A percentile compares a stretch with the other conserved stretches of the same genome.
Evolutionary conservation across 2,888 invertebrate genomes (phyloP).

Genomic region (Malthinus seriepunctatus): DNA sequence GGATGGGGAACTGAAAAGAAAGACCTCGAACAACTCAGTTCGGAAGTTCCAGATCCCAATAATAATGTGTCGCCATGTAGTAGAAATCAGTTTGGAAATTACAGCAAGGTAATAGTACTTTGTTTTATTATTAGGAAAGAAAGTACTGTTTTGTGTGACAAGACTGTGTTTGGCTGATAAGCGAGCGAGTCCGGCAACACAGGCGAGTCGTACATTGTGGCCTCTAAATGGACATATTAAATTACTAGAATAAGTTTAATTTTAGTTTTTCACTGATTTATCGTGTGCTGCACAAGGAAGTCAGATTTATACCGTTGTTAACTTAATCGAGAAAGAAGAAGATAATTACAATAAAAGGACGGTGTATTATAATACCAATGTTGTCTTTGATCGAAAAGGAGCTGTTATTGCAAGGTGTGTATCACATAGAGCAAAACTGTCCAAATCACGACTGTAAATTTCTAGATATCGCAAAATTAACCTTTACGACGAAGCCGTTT

Average conservation of each 20-base stretch:
- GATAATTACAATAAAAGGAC: slow-evolving; percentile 50
- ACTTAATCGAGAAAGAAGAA: slow-evolving; percentile 66
- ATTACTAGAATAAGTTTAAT: no score
- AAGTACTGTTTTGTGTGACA: no score
- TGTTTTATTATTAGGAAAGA: no score
- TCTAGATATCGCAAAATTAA: slow-evolving; percentile 50
- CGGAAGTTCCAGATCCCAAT: slow-evolving; percentile 25
- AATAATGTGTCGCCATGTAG: slow-evolving; percentile 25
- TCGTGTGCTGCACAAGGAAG: slow-evolving; percentile 64
- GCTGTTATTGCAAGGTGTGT: slow-evolving; percentile 68
- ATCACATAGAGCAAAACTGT: no score
- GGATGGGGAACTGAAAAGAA: slow-evolving; percentile 7
- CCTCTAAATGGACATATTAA: no score
- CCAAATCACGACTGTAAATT: no score
- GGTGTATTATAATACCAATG: slow-evolving; percentile 73
- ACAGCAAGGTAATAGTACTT: slow-evolving; percentile 13
- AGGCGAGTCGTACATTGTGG: no score
- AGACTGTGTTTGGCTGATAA: no score
- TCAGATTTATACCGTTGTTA: slow-evolving; percentile 71
- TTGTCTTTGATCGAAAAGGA: slow-evolving; percentile 75
- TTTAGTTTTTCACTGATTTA: slow-evolving; percentile 40
- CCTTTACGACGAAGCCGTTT: slow-evolving; percentile 54
- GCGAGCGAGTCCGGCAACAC: no score
- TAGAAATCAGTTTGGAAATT: slow-evolving; percentile 2
- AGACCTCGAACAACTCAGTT: slow-evolving; percentile 8